Base-by-base conservation (phyloP, 2,888 invertebrate species). In the Luperina nickerlii region DNA sequence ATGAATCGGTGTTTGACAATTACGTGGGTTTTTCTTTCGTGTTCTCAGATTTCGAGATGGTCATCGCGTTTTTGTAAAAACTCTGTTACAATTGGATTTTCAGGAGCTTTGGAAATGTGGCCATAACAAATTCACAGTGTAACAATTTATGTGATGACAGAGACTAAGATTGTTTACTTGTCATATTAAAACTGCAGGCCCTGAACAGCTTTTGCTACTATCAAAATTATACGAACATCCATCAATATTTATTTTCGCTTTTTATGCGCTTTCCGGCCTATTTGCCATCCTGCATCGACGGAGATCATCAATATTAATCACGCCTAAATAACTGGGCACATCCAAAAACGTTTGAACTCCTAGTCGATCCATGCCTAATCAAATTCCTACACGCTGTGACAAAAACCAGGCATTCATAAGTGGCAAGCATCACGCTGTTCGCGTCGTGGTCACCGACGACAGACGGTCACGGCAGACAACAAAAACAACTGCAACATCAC, bases 371-470 rank as follows among this genome's bases (percentile, higher is more conserved):
- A 38, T 68, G 71, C 57, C 85, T 84, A 84, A 87, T 87, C 85
- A 84, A 87, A 87, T 80, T 87, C 87, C 72, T 80, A 81, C 85
- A 86, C 75, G 65, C 51, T 63, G 67, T 72, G 88, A 78, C 67
- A 85, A 85, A 85, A 88, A 86, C 85, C 81, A 76, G 85, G 85
- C 48, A 78, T 81, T 85, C 81, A 81, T 75, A 82, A 88, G 90
- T 86, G 89, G 87, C 87, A 89, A 88, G 78, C 86, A 90, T 90
- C 92, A 90, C 92, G 90, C 90, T 83, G 84, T 74, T 78, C 87
- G 89, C 89, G 89, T 91, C 85, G 83, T 83, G 76, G 83, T 78
- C 82, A 79, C 78, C 83, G 78, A 74, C 85, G 84, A 68, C 75
- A 76, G 79, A 78, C 87, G 57, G 87, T 90, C 85, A 88, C 82